phyloP scores from a whole-genome alignment of 2,888 invertebrate genomes.

The Lithophane socia region DNA sequence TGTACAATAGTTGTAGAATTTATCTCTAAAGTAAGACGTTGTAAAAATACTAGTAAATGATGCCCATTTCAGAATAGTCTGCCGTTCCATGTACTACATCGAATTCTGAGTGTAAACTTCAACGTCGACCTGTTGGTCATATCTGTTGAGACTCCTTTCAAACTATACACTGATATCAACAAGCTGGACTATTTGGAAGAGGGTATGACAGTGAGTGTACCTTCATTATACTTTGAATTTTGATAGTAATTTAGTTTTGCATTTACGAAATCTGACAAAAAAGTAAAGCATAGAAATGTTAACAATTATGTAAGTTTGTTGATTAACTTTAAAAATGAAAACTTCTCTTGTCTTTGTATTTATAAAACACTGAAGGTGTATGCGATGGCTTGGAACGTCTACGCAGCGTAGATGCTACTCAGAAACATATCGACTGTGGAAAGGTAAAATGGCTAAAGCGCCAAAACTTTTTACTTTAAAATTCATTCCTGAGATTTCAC shows the following conservation, averaged over 20 bases:
- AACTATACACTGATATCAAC: constrained; percentile 67
- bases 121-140: constrained; percentile 72
- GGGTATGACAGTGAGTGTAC: constrained; percentile 65
- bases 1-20: neutral
- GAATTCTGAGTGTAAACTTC: constrained; percentile 71
- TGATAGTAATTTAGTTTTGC: neutral
- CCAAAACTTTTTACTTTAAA: no score
- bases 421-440: no score
- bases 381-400: neutral
- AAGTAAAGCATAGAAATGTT: neutral
- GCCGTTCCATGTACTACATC: constrained; percentile 69
- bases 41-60: neutral
- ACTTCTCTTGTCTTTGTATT: neutral
- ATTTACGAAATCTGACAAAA: neutral
- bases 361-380: neutral
- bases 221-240: neutral
- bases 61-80: constrained; percentile 71
- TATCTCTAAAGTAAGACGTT: neutral
- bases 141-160: constrained; percentile 67
- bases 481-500: no score
- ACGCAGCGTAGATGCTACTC: neutral
- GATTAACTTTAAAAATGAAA: neutral
- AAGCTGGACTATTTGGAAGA: constrained; percentile 72
- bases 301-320: neutral
- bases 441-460: no score